A percentile compares a stretch with the other conserved stretches of the same genome.
Conservation (phyloP, 2,797 vertebrate genomes). For the Pangasius macronema region DNA sequence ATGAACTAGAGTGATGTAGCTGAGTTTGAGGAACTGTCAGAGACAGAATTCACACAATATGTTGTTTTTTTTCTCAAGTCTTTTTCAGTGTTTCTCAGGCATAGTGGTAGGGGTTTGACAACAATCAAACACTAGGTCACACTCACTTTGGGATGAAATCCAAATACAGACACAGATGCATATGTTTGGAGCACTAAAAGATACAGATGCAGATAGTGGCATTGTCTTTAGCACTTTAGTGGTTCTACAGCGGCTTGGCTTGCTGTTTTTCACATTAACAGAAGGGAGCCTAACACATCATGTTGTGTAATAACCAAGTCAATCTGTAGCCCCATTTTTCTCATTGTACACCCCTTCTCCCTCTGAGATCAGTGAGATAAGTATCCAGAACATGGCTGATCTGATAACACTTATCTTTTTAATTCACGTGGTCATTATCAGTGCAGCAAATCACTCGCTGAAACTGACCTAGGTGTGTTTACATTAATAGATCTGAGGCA, state of each 20-base stretch:
- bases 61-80: not conserved
- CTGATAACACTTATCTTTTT: not conserved
- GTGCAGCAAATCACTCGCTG: not conserved
- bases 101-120: not conserved
- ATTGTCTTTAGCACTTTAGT: too few relatives aligned
- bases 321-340: too few relatives aligned
- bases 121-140: not conserved
- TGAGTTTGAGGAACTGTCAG: not conserved
- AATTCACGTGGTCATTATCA: slow-evolving; percentile 29
- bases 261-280: too few relatives aligned
- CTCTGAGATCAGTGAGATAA: not conserved
- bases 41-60: not conserved
- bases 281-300: too few relatives aligned
- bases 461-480: slow-evolving; percentile 40
- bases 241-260: too few relatives aligned
- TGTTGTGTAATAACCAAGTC: too few relatives aligned
- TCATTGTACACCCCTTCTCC: slow-evolving; percentile 1
- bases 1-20: not conserved
- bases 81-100: not conserved
- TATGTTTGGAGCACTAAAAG: not conserved
- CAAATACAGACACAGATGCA: not conserved
- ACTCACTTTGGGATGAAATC: not conserved
- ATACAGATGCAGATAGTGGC: not conserved
- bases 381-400: not conserved
- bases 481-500: slow-evolving; percentile 39